Evolutionary conservation across 1,140 invertebrate species (phyloP).

Genomic region (Trichonephila clavata): DNA sequence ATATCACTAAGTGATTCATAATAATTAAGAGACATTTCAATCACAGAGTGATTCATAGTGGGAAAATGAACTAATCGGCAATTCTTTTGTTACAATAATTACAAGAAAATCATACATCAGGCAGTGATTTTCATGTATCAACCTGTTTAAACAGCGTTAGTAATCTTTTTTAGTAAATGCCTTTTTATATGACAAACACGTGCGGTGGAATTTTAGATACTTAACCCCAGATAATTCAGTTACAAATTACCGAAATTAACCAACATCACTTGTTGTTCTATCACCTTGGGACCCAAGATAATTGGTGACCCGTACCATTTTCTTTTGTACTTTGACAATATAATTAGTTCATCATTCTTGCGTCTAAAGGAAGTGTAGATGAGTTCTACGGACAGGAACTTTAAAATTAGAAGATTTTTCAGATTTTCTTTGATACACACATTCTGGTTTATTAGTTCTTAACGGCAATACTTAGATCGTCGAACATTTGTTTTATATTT

Average conservation of each 20-base stretch:
- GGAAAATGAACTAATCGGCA: neutral
- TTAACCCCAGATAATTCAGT: slow-evolving; percentile 24
- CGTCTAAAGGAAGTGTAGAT: neutral
- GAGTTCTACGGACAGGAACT: neutral
- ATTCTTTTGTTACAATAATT: neutral
- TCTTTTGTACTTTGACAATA: slow-evolving; percentile 21
- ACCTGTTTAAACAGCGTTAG: neutral
- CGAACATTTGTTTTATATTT: too few species aligned
- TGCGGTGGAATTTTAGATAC: neutral
- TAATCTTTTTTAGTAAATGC: neutral
- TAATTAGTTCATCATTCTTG: slow-evolving; percentile 14
- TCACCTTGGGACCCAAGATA: slow-evolving; percentile 44
- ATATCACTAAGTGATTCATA: too few species aligned
- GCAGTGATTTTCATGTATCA: neutral
- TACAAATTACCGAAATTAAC: slow-evolving; percentile 55
- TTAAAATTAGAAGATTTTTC: neutral
- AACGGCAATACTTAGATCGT: too few species aligned
- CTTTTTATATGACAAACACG: slow-evolving; percentile 37
- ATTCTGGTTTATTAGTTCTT: too few species aligned
- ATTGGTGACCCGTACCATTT: slow-evolving; percentile 8
- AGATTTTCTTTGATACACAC: neutral
- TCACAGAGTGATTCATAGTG: too few species aligned
- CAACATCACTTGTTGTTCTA: slow-evolving; percentile 3
- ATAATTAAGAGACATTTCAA: too few species aligned
- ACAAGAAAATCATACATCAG: neutral